These are phyloP conservation scores for Cryptoprocta ferox DNA, from an alignment of 2,797 vertebrate species.

Conservation along the genomic window DNA sequence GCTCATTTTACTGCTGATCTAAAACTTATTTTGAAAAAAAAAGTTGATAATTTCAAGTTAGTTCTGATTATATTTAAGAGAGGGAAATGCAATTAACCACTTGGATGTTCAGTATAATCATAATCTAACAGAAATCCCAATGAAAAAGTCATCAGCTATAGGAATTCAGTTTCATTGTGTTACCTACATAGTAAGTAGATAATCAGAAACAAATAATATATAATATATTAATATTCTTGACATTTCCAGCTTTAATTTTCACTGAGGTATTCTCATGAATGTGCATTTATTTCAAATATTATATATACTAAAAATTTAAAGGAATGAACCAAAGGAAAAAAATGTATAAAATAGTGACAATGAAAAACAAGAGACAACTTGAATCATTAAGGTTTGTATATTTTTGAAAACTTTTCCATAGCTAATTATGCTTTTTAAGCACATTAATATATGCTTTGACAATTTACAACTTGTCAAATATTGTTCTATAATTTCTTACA, in stretches of 20 bases:
- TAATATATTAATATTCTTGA: not conserved
- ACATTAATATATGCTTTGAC: not conserved
- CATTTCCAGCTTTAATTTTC: not conserved
- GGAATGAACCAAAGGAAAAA: not conserved
- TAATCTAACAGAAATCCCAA: not conserved
- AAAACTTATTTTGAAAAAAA: not conserved
- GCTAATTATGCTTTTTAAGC: not conserved
- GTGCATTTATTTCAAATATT: not conserved
- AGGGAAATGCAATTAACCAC: not conserved
- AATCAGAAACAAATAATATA: conserved; percentile 1
- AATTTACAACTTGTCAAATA: conserved; percentile 13
- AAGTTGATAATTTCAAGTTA: not conserved
- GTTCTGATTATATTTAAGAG: not conserved
- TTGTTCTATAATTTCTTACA: not conserved
- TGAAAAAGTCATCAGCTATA: not conserved
- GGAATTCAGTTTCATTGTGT: not conserved
- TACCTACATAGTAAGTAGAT: not conserved
- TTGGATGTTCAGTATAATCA: not conserved
- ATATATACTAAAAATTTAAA: not conserved
- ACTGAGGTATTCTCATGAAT: not conserved
- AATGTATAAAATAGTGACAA: not conserved
- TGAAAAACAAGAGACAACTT: not conserved
- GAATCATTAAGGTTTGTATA: not conserved
- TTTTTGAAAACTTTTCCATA: not conserved
- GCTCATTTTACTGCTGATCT: not conserved